Base-by-base conservation (phyloP, 2,113 vertebrate genomes). In the Coracopsis vasa region DNA sequence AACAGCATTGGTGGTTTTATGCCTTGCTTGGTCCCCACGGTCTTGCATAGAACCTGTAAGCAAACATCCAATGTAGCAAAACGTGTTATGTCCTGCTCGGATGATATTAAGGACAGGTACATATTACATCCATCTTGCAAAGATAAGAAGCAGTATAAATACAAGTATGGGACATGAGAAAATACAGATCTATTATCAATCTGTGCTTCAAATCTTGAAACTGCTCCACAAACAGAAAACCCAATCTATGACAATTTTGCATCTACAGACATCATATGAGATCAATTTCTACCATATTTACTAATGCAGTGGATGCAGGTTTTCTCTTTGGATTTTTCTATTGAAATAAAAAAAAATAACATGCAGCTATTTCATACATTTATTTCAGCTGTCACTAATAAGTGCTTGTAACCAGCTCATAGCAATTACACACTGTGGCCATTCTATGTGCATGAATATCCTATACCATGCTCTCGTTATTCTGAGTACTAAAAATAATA, bases 401-500 rank as follows among this genome's bases (percentile, higher is more conserved):
- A 41, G 8, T 73, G 10, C 24, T 64, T 69, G 15, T 54, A 77
- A 64, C 60, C 75, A 74, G 58, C 33, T 85, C 18, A 1, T 17
- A 90, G 53, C 41, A 79, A 51, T 72, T 82, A 75, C 62, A 71
- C 50, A 61, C 27, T 77, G 58, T 6, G n/a, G 31, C 37, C 37
- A 51, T 69, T 56, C 64, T 3, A 92, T 0, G 0, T 42, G 28
- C 25, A 60, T 19, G 41, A 77, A 44, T 81, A 45, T 31, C 50
- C 42, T 74, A 23, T 4, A 60, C 28, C 33, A 42, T 5, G 29
- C 27, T 72, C 74, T 28, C 20, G 54, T 27, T n/a, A 71, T 70
- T 86, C 81, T 50, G 33, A 94, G 80, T 78, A 75, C 75, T 81
- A 67, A 88, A 79, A 95, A 86, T 58, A 92, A 92, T 66, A 94